Base-by-base conservation (phyloP, 2,113 vertebrate genomes). In the Pyxicephalus adspersus region DNA sequence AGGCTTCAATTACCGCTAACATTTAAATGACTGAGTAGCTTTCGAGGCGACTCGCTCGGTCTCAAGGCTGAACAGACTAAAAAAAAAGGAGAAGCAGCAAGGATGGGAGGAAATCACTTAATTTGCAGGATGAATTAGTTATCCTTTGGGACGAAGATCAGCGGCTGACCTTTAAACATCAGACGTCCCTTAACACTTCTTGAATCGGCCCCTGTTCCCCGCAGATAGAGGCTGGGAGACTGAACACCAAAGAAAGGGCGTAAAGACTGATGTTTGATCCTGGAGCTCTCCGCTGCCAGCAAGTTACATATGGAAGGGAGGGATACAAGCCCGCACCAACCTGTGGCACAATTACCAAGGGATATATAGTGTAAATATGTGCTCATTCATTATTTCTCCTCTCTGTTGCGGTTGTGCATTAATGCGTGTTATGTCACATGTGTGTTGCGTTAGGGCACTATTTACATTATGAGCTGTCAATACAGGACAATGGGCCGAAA, bases 151-250 rank as follows among this genome's bases (percentile, higher is more conserved):
- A 83, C 0, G 0, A 38, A 70, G 76, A 83, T 65, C 66, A 87
- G 83, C 83, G 17, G 83, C 58, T 86, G 85, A 89, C 87, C 80
- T 90, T 88, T 90, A 75, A 0, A 17, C 80, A 84, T 76, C 31
- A 83, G 73, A 45, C 20, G 57, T 85, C 79, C 85, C 84, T 83
- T 63, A 25, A 66, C 81, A 64, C 50, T 6, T 75, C 85, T 80
- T 80, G 84, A 85, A 84, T 87, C 83, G 64, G 34, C 68, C 80
- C 78, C 73, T 83, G 81, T 85, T 84, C 80, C 74, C 74, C 52
- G 66, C 75, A 84, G 65, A 79, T 81, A 85, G 72, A 74, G 86
- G 80, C 63, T 52, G 73, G 71, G 67, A 79, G 81, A 70, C 3
- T 28, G 34, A 85, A 83, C 81, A 78, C 80, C 83, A 83, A 84